Percentiles rank a stretch among this genome's conserved stretches.
These are phyloP conservation scores for Drosophila greeni DNA, from an alignment of 2,888 invertebrate species.

Conservation along the genomic window DNA sequence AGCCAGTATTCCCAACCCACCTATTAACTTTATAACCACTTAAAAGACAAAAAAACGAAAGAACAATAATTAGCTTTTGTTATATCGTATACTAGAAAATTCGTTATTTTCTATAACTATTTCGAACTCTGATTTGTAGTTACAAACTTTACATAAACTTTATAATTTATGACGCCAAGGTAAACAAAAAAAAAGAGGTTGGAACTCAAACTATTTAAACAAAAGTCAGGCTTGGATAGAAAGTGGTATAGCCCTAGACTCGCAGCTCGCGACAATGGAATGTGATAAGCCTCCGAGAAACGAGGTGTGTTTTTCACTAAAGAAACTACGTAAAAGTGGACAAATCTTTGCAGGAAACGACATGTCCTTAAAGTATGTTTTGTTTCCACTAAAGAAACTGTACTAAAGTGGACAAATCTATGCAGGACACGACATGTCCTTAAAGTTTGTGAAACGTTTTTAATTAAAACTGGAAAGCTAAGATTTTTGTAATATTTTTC, in stretches of 20 bases:
- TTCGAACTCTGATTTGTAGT: neutral
- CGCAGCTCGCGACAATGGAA: neutral
- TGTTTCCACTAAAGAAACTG: too few species aligned
- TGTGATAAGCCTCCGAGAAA: neutral
- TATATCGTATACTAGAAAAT: neutral
- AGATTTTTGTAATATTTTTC: neutral
- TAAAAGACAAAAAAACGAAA: too few species aligned
- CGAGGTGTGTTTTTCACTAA: neutral
- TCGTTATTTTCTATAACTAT: neutral
- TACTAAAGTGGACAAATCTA: constrained; percentile 35
- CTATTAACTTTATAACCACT: neutral
- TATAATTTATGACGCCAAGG: constrained; percentile 3
- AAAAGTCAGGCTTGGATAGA: constrained; percentile 3
- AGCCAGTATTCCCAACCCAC: neutral
- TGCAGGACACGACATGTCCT: constrained; percentile 38
- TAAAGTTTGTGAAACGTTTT: too few species aligned
- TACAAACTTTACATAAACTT: constrained; percentile 3
- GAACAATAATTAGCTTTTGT: neutral
- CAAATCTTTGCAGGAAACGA: constrained; percentile 42
- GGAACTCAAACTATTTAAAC: neutral
- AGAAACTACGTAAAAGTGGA: constrained; percentile 1
- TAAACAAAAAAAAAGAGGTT: neutral
- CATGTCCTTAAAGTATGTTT: constrained; percentile 37
- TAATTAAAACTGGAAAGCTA: constrained; percentile 10
- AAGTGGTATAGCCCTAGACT: constrained; percentile 2